Evolutionary conservation across 64 coral and sea anemone species (phyloP).

Genomic region (Stichodactyla mertensii): DNA sequence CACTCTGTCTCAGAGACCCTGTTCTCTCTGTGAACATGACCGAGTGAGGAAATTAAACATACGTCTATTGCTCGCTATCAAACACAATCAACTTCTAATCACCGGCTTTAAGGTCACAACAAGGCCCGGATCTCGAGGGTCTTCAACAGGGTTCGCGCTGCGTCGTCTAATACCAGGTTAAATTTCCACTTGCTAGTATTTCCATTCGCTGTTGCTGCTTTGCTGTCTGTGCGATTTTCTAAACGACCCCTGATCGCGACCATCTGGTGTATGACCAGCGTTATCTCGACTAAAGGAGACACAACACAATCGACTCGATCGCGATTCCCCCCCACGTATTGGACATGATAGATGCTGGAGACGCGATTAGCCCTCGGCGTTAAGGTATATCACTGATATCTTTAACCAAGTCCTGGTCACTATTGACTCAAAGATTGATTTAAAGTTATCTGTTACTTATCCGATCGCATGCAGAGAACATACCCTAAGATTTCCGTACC

Average conservation of each 20-base stretch:
- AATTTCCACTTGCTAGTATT: neutral
- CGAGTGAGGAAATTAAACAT: too few relatives aligned
- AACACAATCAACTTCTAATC: too few relatives aligned
- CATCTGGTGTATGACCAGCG: neutral
- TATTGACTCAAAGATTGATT: neutral
- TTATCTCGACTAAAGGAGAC: neutral
- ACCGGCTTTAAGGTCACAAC: too few relatives aligned
- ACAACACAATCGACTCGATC: neutral
- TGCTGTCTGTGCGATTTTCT: neutral
- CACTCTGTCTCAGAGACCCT: too few relatives aligned
- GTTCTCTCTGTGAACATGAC: too few relatives aligned
- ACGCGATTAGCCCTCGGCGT: conserved; percentile 2
- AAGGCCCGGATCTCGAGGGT: too few relatives aligned
- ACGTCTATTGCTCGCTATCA: too few relatives aligned
- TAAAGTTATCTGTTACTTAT: conserved; percentile 1
- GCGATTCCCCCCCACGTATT: neutral
- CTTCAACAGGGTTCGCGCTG: too few relatives aligned
- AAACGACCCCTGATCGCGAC: neutral
- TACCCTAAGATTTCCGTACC: conserved; percentile 1
- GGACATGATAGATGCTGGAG: neutral
- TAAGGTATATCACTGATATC: neutral
- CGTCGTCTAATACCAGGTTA: neutral
- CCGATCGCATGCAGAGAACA: conserved; percentile 5
- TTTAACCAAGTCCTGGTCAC: neutral
- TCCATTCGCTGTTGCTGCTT: neutral